phyloP scores from a whole-genome alignment of 2,797 vertebrate species.

The Tympanoctomys barrerae region DNA sequence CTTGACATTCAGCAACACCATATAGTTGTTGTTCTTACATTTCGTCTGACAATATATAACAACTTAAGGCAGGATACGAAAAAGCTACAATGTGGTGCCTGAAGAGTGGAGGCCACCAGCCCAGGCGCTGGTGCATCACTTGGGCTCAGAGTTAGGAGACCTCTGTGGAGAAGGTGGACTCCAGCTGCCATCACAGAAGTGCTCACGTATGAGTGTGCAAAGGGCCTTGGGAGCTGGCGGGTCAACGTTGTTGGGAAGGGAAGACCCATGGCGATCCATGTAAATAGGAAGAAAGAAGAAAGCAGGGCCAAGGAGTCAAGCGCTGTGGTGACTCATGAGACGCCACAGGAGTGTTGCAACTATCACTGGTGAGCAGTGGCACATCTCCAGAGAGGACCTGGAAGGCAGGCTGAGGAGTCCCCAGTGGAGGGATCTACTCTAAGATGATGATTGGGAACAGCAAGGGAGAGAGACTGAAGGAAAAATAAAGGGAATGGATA shows the following conservation, averaged over 20 bases:
- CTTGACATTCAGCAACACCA: neutral
- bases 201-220: neutral
- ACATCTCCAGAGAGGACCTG: neutral
- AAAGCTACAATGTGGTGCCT: neutral
- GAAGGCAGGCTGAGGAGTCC: neutral
- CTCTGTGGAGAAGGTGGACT: neutral
- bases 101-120: neutral
- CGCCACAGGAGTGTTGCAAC: neutral
- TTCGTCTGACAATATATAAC: conserved; percentile 35
- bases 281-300: neutral
- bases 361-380: neutral
- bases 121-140: neutral
- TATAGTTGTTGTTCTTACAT: neutral
- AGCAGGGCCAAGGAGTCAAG: neutral
- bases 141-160: neutral
- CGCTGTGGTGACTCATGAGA: neutral
- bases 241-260: neutral
- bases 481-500: neutral
- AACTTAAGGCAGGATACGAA: neutral
- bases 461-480: neutral
- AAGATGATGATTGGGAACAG: neutral
- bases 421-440: neutral
- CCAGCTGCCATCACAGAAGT: neutral
- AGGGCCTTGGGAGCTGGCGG: neutral
- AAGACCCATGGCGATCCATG: neutral